These are phyloP conservation scores for Hydroisotoma schaefferi DNA, from an alignment of 2,888 invertebrate species.

Conservation along the genomic window DNA sequence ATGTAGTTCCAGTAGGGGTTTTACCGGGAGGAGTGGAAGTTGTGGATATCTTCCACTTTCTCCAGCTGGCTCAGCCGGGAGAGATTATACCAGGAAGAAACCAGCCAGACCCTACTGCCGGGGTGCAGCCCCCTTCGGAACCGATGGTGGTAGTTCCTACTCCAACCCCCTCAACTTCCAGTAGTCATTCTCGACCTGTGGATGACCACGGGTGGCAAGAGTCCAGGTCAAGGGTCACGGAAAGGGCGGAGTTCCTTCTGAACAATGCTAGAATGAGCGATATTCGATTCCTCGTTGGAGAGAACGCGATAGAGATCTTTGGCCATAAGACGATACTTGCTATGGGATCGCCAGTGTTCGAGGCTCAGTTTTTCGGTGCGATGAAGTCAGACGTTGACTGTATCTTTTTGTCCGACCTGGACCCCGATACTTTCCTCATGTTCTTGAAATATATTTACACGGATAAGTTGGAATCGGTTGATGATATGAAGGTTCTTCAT, in stretches of 20 bases:
- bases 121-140: background rate
- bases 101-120: too few species aligned
- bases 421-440: constrained; percentile 73
- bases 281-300: constrained; percentile 74
- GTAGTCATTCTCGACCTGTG: background rate
- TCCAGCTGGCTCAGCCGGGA: too few species aligned
- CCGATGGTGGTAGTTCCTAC: background rate
- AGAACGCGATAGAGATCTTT: constrained; percentile 67
- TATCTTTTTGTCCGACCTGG: constrained; percentile 75
- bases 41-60: too few species aligned
- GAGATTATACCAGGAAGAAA: too few species aligned
- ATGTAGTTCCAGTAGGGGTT: too few species aligned
- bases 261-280: constrained; percentile 66
- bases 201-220: constrained; percentile 57
- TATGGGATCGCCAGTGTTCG: constrained; percentile 79
- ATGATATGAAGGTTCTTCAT: constrained; percentile 66
- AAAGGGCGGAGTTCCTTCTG: constrained; percentile 66
- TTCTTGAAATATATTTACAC: constrained; percentile 71
- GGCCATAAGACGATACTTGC: constrained; percentile 75
- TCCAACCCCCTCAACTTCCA: background rate
- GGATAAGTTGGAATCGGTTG: constrained; percentile 78
- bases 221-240: constrained; percentile 68
- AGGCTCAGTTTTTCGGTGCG: constrained; percentile 80
- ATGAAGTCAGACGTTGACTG: constrained; percentile 63
- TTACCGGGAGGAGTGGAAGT: too few species aligned